phyloP scores from a whole-genome alignment of 2,113 vertebrate genomes.

The Heteronetta atricapilla region DNA sequence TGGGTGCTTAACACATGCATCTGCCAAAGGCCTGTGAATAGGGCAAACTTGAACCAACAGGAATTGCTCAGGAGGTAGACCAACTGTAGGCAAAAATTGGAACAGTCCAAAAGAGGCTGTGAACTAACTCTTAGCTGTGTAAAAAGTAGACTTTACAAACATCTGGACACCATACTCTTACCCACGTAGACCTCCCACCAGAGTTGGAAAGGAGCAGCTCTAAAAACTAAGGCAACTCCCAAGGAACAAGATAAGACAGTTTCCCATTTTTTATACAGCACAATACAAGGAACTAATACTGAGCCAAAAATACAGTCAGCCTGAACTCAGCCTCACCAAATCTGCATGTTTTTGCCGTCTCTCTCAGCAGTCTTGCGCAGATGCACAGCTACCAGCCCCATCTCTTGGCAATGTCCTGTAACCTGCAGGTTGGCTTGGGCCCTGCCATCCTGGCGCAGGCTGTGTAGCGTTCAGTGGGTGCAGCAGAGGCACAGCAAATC shows the following conservation, averaged over 20 bases:
- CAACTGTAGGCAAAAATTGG: background rate
- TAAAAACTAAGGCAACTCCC: background rate
- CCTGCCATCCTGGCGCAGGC: background rate
- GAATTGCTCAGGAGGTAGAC: background rate
- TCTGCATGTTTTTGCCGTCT: background rate
- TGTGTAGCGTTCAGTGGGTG: background rate
- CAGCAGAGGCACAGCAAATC: fast-evolving
- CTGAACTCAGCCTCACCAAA: background rate
- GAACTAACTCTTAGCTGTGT: background rate
- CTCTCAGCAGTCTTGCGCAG: background rate
- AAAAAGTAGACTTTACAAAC: background rate
- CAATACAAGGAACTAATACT: background rate
- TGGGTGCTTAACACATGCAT: background rate
- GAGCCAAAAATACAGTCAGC: background rate
- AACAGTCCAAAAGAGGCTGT: background rate
- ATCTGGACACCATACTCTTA: background rate
- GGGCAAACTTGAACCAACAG: background rate
- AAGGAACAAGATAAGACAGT: fast-evolving
- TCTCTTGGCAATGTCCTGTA: background rate
- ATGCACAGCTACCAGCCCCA: background rate
- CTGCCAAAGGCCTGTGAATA: background rate
- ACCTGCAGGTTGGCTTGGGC: background rate
- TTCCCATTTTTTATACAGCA: fast-evolving
- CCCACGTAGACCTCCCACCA: background rate
- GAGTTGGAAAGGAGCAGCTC: background rate